These are phyloP conservation scores for Perca flavescens DNA, from an alignment of 2,113 vertebrate genomes.

Conservation along the genomic window DNA sequence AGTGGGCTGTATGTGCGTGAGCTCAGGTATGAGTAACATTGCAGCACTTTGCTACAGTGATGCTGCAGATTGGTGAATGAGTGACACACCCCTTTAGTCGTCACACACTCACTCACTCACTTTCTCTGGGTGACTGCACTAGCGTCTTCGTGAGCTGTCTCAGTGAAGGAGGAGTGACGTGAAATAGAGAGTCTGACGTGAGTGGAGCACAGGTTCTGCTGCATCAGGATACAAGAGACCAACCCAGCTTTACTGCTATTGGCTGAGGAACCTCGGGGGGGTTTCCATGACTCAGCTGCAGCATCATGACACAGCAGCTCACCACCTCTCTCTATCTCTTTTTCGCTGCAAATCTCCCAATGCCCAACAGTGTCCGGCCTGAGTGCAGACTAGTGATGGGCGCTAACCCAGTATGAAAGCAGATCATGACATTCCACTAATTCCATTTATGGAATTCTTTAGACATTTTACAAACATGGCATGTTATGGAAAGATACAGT, in stretches of 20 bases:
- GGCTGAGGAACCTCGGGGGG: slow-evolving; percentile 43
- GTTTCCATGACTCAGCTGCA: slow-evolving; percentile 77
- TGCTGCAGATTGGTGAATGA: slow-evolving; percentile 58
- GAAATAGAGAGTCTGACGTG: slow-evolving; percentile 41
- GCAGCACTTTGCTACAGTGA: slow-evolving; percentile 67
- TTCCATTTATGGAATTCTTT: slow-evolving; percentile 6
- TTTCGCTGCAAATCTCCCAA: slow-evolving; percentile 70
- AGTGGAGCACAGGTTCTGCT: slow-evolving; percentile 69
- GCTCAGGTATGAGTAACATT: slow-evolving; percentile 47
- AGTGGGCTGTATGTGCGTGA: background rate
- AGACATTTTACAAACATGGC: background rate
- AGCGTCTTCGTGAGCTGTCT: slow-evolving; percentile 44
- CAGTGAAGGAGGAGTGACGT: slow-evolving; percentile 50
- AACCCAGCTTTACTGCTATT: slow-evolving; percentile 65
- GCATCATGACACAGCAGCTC: slow-evolving; percentile 32
- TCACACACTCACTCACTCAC: slow-evolving; percentile 49
- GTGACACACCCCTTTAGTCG: slow-evolving; percentile 70
- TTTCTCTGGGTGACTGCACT: slow-evolving; percentile 50
- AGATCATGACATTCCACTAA: slow-evolving; percentile 13
- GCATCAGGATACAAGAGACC: slow-evolving; percentile 75
- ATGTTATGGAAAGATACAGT: background rate
- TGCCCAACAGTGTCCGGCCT: slow-evolving; percentile 25
- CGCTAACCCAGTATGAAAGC: background rate
- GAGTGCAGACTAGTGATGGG: slow-evolving; percentile 5
- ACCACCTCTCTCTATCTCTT: slow-evolving; percentile 76